Conservation (phyloP, 30 jellyfish, hydroid and myxozoan species). For the Haliclystus octoradiatus region DNA sequence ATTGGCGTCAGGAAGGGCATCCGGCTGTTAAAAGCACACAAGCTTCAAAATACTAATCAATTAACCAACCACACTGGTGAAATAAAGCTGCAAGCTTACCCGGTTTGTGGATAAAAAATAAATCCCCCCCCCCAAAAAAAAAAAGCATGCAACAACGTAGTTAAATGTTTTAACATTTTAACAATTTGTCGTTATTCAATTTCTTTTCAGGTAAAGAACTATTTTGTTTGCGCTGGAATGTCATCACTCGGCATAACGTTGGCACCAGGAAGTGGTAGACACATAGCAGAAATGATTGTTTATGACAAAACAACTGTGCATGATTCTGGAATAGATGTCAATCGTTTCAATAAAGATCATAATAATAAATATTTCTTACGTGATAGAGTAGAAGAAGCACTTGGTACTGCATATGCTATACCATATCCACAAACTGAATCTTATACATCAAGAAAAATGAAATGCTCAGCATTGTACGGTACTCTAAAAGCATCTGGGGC, state of each 20-base stretch:
- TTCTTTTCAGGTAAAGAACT: slow-evolving; percentile 45
- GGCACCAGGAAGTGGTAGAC: slow-evolving; percentile 64
- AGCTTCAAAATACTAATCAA: too few relatives aligned
- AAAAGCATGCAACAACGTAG: too few relatives aligned
- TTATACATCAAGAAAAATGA: slow-evolving; percentile 37
- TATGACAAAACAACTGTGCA: slow-evolving; percentile 41
- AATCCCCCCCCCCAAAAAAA: too few relatives aligned
- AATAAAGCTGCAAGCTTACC: too few relatives aligned
- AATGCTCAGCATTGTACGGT: slow-evolving; percentile 53
- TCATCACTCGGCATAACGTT: slow-evolving; percentile 46
- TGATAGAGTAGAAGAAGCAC: slow-evolving; percentile 22
- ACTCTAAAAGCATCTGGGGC: slow-evolving; percentile 46
- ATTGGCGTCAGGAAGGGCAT: too few relatives aligned
- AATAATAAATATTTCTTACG: slow-evolving; percentile 53
- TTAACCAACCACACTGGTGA: too few relatives aligned
- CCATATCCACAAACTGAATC: slow-evolving; percentile 29
- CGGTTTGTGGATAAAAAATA: too few relatives aligned
- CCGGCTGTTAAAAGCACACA: too few relatives aligned
- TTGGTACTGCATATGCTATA: slow-evolving; percentile 29
- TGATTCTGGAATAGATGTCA: slow-evolving; percentile 31
- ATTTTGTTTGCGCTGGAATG: slow-evolving; percentile 85
- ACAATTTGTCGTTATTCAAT: background rate
- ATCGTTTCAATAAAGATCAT: slow-evolving; percentile 35
- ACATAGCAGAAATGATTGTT: slow-evolving; percentile 51
- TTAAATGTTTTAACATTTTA: too few relatives aligned